These are phyloP conservation scores for Cistogaster globosa DNA, from an alignment of 2,888 invertebrate genomes.

Conservation along the genomic window DNA sequence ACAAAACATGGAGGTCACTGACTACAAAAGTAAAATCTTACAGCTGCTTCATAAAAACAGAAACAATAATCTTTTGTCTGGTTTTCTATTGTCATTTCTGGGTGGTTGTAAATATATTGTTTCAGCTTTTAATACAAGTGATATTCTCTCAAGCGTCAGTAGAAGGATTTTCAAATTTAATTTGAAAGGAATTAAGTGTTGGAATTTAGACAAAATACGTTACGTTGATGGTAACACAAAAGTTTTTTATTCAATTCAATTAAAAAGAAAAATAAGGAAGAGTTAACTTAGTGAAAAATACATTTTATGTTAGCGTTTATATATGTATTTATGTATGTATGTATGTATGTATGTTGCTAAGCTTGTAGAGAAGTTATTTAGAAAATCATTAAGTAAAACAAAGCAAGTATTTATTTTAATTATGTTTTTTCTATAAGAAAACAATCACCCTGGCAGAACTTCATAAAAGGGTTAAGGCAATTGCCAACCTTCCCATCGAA, in stretches of 20 bases:
- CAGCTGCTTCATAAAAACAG: background rate
- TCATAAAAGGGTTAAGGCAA: too few species aligned
- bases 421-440: too few species aligned
- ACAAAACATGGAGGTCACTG: background rate
- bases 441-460: too few species aligned
- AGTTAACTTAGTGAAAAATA: too few species aligned
- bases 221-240: slow-evolving; percentile 37
- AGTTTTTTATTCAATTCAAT: slow-evolving; percentile 1
- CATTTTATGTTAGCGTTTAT: too few species aligned
- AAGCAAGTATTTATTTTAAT: too few species aligned
- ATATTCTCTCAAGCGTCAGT: slow-evolving; percentile 56
- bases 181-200: slow-evolving; percentile 64
- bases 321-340: too few species aligned
- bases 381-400: too few species aligned
- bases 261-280: too few species aligned
- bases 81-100: background rate
- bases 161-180: slow-evolving; percentile 61
- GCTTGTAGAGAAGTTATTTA: too few species aligned
- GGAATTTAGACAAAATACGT: background rate
- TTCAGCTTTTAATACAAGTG: slow-evolving; percentile 8
- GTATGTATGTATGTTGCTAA: too few species aligned
- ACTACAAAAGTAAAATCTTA: background rate
- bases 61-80: slow-evolving; percentile 26
- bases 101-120: background rate
- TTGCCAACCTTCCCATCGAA: too few species aligned